Conservation (phyloP, 2,113 vertebrate genomes). For the Papio anubis region DNA sequence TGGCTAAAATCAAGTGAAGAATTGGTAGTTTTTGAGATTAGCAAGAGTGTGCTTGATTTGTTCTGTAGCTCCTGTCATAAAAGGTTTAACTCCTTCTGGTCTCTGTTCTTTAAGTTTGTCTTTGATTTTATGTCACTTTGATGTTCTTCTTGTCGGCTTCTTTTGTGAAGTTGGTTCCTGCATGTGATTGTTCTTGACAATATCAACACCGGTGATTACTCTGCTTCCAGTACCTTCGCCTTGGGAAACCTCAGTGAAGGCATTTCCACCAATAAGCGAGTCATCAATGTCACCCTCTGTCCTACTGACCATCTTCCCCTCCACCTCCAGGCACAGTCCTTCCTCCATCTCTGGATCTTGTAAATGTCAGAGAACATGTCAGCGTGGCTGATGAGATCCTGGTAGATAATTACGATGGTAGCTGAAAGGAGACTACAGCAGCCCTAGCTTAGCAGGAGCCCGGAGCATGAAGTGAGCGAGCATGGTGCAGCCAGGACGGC, state of each 20-base stretch:
- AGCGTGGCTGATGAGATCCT: neutral
- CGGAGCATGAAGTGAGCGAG: no score
- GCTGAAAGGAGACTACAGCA: no score
- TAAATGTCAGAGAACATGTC: neutral
- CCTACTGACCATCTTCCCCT: neutral
- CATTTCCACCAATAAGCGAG: neutral
- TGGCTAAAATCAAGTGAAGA: no score
- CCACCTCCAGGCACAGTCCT: neutral
- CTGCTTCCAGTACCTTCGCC: neutral
- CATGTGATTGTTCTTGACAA: no score
- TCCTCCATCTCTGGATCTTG: neutral
- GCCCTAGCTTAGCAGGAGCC: no score
- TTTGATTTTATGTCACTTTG: no score
- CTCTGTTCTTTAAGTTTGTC: no score
- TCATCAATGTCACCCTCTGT: neutral
- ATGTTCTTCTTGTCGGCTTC: no score
- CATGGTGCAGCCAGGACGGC: no score
- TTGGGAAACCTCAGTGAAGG: neutral
- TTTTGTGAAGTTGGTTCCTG: no score
- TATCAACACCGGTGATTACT: neutral
- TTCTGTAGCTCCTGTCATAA: slow-evolving; percentile 76
- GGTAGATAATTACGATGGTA: neutral
- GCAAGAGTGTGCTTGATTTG: slow-evolving; percentile 86
- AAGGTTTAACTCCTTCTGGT: no score
- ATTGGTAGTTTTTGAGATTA: neutral